Conservation (phyloP, 30 jellyfish, hydroid and myxozoan genomes). For the Catostylus mosaicus region DNA sequence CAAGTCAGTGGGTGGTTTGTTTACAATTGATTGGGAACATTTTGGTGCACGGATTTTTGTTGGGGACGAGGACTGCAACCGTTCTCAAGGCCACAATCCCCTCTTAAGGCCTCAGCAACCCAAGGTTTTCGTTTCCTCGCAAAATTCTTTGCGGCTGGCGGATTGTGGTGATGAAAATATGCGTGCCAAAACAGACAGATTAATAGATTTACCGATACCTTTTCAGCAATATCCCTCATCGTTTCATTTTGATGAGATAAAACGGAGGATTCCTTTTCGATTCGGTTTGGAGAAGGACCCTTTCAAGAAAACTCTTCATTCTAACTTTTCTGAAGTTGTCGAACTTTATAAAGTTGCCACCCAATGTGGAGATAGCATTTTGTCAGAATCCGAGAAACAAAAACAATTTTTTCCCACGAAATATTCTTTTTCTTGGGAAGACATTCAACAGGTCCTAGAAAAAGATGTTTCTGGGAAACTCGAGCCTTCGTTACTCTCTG, state of each 20-base stretch:
- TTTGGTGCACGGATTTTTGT: not conserved
- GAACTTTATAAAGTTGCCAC: slow-evolving; percentile 11
- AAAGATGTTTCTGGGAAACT: not conserved
- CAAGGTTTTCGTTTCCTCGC: too few species aligned
- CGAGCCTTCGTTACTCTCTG: not conserved
- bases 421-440: slow-evolving; percentile 18
- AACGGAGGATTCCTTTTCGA: slow-evolving; percentile 1
- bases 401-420: not conserved
- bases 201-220: not conserved
- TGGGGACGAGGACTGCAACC: not conserved
- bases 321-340: slow-evolving; percentile 17
- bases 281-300: slow-evolving; percentile 1
- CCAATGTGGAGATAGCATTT: not conserved
- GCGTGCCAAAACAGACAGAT: not conserved
- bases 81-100: not conserved
- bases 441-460: not conserved
- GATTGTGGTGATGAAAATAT: not conserved
- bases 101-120: too few species aligned
- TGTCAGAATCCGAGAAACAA: not conserved
- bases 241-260: not conserved
- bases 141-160: too few species aligned
- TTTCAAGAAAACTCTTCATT: slow-evolving; percentile 1
- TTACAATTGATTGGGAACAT: not conserved
- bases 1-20: not conserved
- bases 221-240: not conserved